Percentiles rank a stretch among this genome's conserved stretches.
Evolutionary conservation across 2,797 vertebrate species (phyloP).

Genomic region (Mus caroli): DNA sequence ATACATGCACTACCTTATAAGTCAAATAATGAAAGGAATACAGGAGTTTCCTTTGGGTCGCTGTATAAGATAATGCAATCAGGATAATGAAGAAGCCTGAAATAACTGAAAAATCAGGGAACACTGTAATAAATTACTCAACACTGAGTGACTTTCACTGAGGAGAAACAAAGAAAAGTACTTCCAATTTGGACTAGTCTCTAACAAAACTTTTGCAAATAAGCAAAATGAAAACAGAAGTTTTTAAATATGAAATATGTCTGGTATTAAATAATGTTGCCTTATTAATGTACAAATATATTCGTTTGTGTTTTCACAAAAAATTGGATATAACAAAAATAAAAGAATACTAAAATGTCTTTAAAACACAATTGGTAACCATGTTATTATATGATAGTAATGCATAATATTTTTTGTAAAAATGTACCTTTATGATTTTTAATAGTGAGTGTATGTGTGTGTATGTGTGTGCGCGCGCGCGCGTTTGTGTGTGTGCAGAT

Average conservation of each 20-base stretch:
- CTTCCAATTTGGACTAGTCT: conserved; percentile 47
- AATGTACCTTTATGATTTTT: not conserved
- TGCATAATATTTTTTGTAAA: not conserved
- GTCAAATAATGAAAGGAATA: conserved; percentile 35
- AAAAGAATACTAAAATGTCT: not conserved
- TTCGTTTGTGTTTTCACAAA: not conserved
- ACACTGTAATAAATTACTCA: conserved; percentile 64
- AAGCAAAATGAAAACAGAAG: not conserved
- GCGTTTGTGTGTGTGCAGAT: not conserved
- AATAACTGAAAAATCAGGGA: conserved; percentile 82
- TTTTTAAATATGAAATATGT: not conserved
- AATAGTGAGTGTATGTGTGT: not conserved
- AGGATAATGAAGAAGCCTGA: conserved; percentile 78
- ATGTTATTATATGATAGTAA: not conserved
- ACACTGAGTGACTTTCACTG: conserved; percentile 47
- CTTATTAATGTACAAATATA: not conserved
- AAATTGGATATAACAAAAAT: not conserved
- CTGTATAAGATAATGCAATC: conserved; percentile 84
- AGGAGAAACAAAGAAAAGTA: not conserved
- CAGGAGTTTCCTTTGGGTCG: conserved; percentile 63
- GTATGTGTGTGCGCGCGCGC: not conserved
- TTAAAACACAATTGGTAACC: not conserved
- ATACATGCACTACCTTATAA: conserved; percentile 3
- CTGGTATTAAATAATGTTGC: not conserved
- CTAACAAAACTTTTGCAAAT: not conserved